Conservation (phyloP, 2,113 vertebrate genomes). For the Ophthalmolycus amberensis region DNA sequence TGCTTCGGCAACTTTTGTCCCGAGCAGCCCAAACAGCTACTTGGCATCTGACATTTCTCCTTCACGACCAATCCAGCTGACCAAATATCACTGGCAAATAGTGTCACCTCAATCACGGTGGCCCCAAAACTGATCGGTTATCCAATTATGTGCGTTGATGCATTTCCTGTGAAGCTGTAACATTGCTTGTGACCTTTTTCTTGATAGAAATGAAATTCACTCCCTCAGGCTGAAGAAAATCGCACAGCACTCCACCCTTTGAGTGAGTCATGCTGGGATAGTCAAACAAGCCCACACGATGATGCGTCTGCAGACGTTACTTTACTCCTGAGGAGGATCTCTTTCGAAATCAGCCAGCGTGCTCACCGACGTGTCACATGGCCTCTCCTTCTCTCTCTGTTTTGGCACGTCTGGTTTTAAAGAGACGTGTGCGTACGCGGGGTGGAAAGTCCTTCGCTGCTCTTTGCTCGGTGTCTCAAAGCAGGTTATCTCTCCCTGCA, state of each 20-base stretch:
- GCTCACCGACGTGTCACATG: slow-evolving; percentile 30
- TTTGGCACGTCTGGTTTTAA: slow-evolving; percentile 36
- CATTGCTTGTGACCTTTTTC: slow-evolving; percentile 77
- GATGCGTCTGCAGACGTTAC: slow-evolving; percentile 43
- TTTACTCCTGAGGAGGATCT: slow-evolving; percentile 39
- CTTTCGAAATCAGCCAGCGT: slow-evolving; percentile 72
- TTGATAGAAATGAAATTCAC: slow-evolving; percentile 77
- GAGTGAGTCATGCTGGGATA: slow-evolving; percentile 73
- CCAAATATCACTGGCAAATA: slow-evolving; percentile 71
- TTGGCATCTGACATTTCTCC: slow-evolving; percentile 50
- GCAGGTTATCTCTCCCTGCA: slow-evolving; percentile 84
- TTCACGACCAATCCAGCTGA: slow-evolving; percentile 62
- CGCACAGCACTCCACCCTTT: slow-evolving; percentile 75
- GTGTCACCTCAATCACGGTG: slow-evolving; percentile 70
- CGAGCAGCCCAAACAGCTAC: not conserved
- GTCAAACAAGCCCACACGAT: slow-evolving; percentile 60
- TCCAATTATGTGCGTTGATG: slow-evolving; percentile 74
- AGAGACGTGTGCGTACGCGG: slow-evolving; percentile 23
- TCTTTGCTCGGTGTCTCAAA: slow-evolving; percentile 79
- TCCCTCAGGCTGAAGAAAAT: slow-evolving; percentile 80
- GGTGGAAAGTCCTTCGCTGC: slow-evolving; percentile 32
- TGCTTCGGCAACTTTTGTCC: slow-evolving; percentile 38
- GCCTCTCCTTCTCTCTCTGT: slow-evolving; percentile 5
- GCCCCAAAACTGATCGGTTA: slow-evolving; percentile 71
- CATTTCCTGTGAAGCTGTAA: slow-evolving; percentile 75